A percentile compares a stretch with the other conserved stretches of the same genome.
These are phyloP conservation scores for Rhineura floridana DNA, from an alignment of 2,113 vertebrate species.

Conservation along the genomic window DNA sequence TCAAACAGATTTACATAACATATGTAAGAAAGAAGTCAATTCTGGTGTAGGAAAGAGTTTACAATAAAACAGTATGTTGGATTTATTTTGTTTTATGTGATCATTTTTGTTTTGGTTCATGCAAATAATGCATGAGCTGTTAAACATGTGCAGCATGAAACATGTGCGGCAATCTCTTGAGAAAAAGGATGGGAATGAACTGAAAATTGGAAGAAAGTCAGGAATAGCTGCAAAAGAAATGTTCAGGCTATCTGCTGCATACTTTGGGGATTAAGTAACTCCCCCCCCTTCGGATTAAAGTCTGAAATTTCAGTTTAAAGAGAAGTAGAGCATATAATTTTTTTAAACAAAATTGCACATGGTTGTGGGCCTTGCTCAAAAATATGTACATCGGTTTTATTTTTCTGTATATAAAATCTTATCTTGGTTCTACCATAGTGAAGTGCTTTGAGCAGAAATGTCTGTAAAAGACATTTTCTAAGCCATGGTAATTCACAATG, in stretches of 20 bases:
- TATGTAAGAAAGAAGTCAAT: neutral
- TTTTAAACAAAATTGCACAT: slow-evolving; percentile 29
- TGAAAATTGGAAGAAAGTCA: slow-evolving; percentile 21
- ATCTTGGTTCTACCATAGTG: slow-evolving; percentile 33
- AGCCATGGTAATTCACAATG: slow-evolving; percentile 62
- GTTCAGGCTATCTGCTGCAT: slow-evolving; percentile 10
- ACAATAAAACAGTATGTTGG: slow-evolving; percentile 13
- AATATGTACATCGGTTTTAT: slow-evolving; percentile 11
- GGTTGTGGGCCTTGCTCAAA: neutral
- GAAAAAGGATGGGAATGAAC: slow-evolving; percentile 14
- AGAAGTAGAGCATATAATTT: neutral
- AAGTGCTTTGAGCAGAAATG: slow-evolving; percentile 41
- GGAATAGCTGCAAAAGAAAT: neutral
- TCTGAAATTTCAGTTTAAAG: slow-evolving; percentile 40
- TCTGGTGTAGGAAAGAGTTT: neutral
- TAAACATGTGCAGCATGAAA: neutral
- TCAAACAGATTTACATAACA: slow-evolving; percentile 8
- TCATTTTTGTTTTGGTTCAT: slow-evolving; percentile 14
- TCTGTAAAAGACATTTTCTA: slow-evolving; percentile 55
- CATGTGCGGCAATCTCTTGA: neutral
- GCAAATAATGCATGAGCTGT: neutral
- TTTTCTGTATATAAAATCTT: slow-evolving; percentile 40
- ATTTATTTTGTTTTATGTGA: neutral
- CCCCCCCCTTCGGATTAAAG: slow-evolving; percentile 22
- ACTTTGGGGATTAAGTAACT: slow-evolving; percentile 21